Evolutionary conservation across 2,797 vertebrate genomes (phyloP).

Genomic region (Prionace glauca): DNA sequence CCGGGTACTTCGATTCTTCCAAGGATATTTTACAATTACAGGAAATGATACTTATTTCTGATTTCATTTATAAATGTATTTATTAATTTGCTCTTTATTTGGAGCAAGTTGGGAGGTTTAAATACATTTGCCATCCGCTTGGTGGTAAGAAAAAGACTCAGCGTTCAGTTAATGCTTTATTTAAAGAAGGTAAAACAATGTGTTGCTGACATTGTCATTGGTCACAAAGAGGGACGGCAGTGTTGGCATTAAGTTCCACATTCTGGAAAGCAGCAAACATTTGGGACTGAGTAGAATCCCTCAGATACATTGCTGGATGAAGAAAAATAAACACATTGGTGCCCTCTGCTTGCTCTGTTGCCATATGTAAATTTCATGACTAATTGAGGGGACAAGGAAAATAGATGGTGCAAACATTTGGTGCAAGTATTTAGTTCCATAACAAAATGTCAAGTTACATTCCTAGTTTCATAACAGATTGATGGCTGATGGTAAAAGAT

Average conservation of each 20-base stretch:
- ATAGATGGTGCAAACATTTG: conserved; percentile 59
- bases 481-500: conserved; percentile 43
- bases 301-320: background rate
- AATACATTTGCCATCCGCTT: background rate
- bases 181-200: background rate
- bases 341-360: conserved; percentile 53
- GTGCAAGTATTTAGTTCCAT: conserved; percentile 50
- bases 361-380: conserved; percentile 61
- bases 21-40: background rate
- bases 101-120: background rate
- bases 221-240: background rate
- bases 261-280: conserved; percentile 28
- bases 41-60: background rate
- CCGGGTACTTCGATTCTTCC: background rate
- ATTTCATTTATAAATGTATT: no score
- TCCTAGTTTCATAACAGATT: conserved; percentile 51
- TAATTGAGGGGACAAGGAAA: conserved; percentile 55
- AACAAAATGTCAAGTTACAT: conserved; percentile 52
- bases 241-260: background rate
- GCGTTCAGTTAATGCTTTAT: background rate
- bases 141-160: background rate
- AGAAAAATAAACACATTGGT: conserved; percentile 60
- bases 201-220: background rate
- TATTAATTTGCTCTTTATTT: background rate
- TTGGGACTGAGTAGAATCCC: background rate